phyloP scores from a whole-genome alignment of 2,888 invertebrate species.

The Xestoiulus laeticollis region DNA sequence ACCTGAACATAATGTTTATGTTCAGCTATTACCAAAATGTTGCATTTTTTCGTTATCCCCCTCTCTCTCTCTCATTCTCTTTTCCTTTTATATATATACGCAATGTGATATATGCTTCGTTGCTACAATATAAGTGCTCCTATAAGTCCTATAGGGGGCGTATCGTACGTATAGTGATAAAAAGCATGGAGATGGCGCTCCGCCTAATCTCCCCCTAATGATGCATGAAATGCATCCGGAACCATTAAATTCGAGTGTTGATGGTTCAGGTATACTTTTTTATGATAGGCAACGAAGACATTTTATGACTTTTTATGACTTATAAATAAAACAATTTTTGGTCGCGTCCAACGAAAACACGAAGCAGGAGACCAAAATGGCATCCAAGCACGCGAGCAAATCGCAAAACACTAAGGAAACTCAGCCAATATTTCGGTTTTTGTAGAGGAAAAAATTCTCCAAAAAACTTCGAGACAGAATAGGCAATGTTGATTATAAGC shows the following conservation, averaged over 20 bases:
- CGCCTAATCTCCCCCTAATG: slow-evolving; percentile 41
- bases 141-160: neutral
- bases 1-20: neutral
- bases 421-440: neutral
- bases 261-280: slow-evolving; percentile 42
- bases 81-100: neutral
- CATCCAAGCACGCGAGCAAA: neutral
- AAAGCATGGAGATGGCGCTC: neutral
- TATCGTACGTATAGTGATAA: neutral
- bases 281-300: slow-evolving; percentile 32
- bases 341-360: neutral
- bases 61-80: neutral
- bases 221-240: slow-evolving; percentile 46
- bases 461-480: too few relatives aligned
- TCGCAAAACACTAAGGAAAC: neutral
- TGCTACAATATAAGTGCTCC: neutral
- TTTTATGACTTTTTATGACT: slow-evolving; percentile 46
- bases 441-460: neutral
- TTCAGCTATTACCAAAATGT: slow-evolving; percentile 1
- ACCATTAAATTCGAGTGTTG: slow-evolving; percentile 44
- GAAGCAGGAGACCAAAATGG: neutral
- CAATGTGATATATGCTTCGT: neutral
- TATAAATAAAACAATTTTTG: slow-evolving; percentile 46
- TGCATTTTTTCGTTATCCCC: neutral
- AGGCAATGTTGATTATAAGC: neutral